Base-by-base conservation (phyloP, 1,140 invertebrate genomes). In the Sarcophaga peregrina region DNA sequence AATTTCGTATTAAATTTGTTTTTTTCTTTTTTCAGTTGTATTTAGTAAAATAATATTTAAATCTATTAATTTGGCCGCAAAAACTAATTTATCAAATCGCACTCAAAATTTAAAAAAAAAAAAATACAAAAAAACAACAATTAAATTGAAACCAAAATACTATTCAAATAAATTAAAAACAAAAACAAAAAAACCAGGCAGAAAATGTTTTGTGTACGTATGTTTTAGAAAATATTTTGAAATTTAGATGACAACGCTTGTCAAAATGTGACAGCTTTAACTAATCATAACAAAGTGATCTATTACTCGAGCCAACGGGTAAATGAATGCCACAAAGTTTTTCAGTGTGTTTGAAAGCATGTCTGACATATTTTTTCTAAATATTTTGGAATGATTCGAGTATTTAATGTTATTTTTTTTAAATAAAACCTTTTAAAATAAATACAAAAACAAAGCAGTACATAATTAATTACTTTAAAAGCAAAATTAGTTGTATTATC, bases 181-280 rank as follows among this genome's bases (percentile, higher is more conserved):
- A 54, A 54, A 54, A 54, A n/a, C 15, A 15, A 62, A n/a, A 62
- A n/a, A 62, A 7, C 5, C 4, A 62, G 15, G 13, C 20, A 62
- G 15, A 62, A 45, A 45, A 74, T 74, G 73, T 74, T 37, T n/a
- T n/a, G n/a, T n/a, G n/a, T n/a, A n/a, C n/a, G n/a, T n/a, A n/a
- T n/a, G n/a, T n/a, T 74, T 46, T 58, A 15, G 0, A 48, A 76
- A 76, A 47, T n/a, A 76, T 76, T 76, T 76, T 78, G 75, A 78
- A 78, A 78, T 78, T 78, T 50, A 78, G 47, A 78, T 78, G 75
- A 78, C 75, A 78, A 50, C 75, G 25, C 47, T 78, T 78, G 75
- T 78, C 75, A 78, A 78, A 78, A 78, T 50, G 17, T 78, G 75
- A 78, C 75, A 78, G 25, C n/a, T 25, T 52, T n/a, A 78, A 78